Base-by-base conservation (phyloP, 2,888 invertebrate species). In the Alentia gelatinosa region DNA sequence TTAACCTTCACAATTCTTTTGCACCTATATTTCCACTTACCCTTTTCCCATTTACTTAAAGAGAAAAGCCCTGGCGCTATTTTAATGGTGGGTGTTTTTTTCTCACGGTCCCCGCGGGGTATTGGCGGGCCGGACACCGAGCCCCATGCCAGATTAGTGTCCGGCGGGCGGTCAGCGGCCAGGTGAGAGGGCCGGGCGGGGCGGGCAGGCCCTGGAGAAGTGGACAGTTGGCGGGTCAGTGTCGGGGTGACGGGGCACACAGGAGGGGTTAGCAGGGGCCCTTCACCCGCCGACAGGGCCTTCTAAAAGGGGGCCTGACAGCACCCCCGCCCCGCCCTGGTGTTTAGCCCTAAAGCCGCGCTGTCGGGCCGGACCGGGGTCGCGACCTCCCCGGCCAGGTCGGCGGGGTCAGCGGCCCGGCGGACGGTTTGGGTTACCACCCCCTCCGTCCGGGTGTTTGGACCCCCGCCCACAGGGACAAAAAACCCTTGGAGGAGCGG, bases 171-270 rank as follows among this genome's bases (percentile, higher is more conserved):
- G 79, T 37, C 79, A 39, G 39, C 15, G 79, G 5, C 37, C 79
- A 79, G 79, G 79, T 79, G 79, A 4, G 30, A 15, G 39, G 79
- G 68, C 26, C 12, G 23, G 68, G 47, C n/a, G 56, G 56, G 33
- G 75, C n/a, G n/a, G n/a, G n/a, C n/a, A n/a, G n/a, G n/a, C n/a
- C n/a, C n/a, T 33, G 86, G 40, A 86, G 86, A 42, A 86, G 86
- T 86, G 86, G 47, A 47, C 86, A 86, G 86, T 86, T 86, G 86
- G 86, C 30, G 42, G 86, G 86, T 86, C 37, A 79, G 79, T 79
- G 79, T 4, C 35, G 79, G 79, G 74, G 30, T 26, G 33, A 33
- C 30, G 7, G 30, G 30, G 23, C 79, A 79, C 37, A n/a, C 12
- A n/a, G 79, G 37, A 35, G 79, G 79, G 79, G 79, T 56, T 56